These are phyloP conservation scores for Cricetomys ansorgei DNA, from an alignment of 2,113 vertebrate species.

Conservation along the genomic window DNA sequence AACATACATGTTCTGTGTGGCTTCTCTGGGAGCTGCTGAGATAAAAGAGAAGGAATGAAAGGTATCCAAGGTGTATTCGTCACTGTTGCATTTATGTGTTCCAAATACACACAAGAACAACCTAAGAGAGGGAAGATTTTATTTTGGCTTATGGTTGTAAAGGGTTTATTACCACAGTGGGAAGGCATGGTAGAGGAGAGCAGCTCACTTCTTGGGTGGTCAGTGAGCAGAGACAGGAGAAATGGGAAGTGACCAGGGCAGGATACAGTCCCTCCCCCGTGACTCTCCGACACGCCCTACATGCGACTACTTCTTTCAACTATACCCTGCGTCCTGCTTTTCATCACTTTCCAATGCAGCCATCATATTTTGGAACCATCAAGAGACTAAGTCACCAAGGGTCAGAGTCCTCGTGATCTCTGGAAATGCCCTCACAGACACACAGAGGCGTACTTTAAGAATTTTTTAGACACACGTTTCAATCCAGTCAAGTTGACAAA, in stretches of 20 bases:
- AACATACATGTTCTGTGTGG: conserved; percentile 8
- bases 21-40: background rate
- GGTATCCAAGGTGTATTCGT: background rate
- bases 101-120: background rate
- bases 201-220: background rate
- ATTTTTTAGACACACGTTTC: background rate
- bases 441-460: background rate
- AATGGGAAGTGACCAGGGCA: background rate
- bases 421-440: no score
- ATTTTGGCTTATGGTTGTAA: background rate
- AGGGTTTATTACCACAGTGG: background rate
- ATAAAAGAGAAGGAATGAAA: conserved; percentile 67
- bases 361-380: background rate
- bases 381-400: background rate
- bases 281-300: background rate
- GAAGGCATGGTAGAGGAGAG: background rate
- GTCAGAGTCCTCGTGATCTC: background rate
- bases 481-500: background rate
- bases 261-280: no score
- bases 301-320: background rate
- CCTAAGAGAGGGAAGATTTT: background rate
- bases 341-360: background rate
- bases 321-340: background rate
- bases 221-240: background rate
- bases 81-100: background rate